phyloP scores from a whole-genome alignment of 2,113 vertebrate species.

The Psammodynastes pulverulentus region DNA sequence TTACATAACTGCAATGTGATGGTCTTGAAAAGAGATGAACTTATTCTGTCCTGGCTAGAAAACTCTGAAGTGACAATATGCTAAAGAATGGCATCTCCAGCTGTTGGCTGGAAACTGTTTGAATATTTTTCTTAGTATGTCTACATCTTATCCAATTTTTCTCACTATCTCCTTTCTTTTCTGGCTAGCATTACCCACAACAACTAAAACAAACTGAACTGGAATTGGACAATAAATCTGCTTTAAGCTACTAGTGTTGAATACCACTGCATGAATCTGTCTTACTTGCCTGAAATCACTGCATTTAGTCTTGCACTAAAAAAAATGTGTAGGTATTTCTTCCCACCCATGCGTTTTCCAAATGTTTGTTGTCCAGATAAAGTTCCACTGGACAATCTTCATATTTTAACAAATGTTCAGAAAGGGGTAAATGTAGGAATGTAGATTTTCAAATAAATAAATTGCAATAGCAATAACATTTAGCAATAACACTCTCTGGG shows the following conservation, averaged over 20 bases:
- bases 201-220: conserved; percentile 48
- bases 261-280: conserved; percentile 41
- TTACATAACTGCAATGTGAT: neutral
- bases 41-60: accelerated
- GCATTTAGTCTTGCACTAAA: conserved; percentile 24
- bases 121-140: conserved; percentile 24
- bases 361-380: neutral
- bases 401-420: neutral
- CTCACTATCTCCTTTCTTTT: conserved; percentile 10
- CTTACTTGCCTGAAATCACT: conserved; percentile 38
- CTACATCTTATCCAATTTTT: neutral
- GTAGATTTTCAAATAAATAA: neutral
- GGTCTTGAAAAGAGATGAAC: neutral
- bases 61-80: conserved; percentile 32
- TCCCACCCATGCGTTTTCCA: neutral
- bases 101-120: conserved; percentile 10
- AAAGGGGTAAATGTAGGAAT: neutral
- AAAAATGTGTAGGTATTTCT: neutral
- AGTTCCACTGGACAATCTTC: neutral
- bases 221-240: conserved; percentile 52
- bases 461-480: neutral
- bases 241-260: conserved; percentile 46
- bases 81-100: conserved; percentile 15
- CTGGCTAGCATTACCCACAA: conserved; percentile 35
- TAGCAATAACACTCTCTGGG: neutral